Conservation (phyloP, 1,140 invertebrate genomes). For the Streblospio benedicti region DNA sequence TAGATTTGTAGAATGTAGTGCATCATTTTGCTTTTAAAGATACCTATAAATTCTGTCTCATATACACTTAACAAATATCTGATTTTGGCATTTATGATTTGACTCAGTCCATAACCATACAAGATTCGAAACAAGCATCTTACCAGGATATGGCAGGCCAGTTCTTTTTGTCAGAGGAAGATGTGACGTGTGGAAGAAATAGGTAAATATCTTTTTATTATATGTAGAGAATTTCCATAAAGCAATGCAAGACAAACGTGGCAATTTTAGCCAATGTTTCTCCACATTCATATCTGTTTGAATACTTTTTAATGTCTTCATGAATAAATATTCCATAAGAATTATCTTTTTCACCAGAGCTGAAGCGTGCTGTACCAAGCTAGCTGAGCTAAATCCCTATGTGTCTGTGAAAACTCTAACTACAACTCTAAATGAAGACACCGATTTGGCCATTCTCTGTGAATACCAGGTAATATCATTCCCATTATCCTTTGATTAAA, state of each 20-base stretch:
- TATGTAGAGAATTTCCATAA: neutral
- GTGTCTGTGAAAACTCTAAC: constrained; percentile 34
- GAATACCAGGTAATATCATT: constrained; percentile 32
- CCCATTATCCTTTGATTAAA: neutral
- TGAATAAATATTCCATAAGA: no score
- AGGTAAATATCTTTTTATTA: constrained; percentile 25
- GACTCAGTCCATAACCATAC: constrained; percentile 39
- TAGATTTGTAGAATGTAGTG: no score
- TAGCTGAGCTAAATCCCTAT: constrained; percentile 45
- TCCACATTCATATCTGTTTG: no score
- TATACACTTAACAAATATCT: no score
- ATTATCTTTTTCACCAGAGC: constrained; percentile 29
- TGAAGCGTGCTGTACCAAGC: constrained; percentile 28
- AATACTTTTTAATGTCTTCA: no score
- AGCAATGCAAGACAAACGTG: neutral
- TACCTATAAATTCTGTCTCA: no score
- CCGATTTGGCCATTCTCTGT: constrained; percentile 31
- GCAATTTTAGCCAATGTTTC: no score
- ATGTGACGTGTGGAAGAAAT: constrained; percentile 31
- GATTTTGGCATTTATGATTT: no score
- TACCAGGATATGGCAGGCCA: constrained; percentile 37
- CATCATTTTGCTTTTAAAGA: no score
- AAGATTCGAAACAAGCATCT: constrained; percentile 26
- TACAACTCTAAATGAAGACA: constrained; percentile 18
- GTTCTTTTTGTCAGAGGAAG: constrained; percentile 40